phyloP scores from a whole-genome alignment of 2,113 vertebrate species.

The Hypanus sabinus region DNA sequence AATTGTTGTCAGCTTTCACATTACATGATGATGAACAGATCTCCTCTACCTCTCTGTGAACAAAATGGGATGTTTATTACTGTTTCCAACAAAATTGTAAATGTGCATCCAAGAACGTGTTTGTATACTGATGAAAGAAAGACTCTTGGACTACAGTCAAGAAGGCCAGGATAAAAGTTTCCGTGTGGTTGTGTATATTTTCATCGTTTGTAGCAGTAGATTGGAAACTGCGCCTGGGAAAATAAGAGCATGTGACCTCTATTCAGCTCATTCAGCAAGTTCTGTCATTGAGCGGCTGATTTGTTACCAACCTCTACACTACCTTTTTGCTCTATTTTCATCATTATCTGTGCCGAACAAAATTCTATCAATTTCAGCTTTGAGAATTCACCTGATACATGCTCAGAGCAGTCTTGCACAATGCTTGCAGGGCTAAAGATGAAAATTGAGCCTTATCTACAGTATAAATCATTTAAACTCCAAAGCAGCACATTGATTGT shows the following conservation, averaged over 20 bases:
- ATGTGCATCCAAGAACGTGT: neutral
- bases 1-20: neutral
- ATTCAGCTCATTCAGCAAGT: no score
- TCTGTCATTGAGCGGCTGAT: no score
- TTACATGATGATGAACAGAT: neutral
- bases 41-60: neutral
- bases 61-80: no score
- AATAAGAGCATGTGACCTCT: no score
- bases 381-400: neutral
- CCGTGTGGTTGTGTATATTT: neutral
- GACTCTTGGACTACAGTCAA: neutral
- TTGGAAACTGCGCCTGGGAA: neutral
- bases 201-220: neutral
- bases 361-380: no score
- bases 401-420: neutral
- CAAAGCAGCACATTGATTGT: neutral
- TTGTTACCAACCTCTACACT: no score
- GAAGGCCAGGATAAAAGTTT: no score
- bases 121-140: neutral
- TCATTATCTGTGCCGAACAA: no score
- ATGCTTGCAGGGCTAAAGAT: neutral
- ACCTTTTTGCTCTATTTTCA: no score
- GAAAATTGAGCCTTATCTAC: neutral
- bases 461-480: neutral
- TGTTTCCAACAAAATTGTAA: no score